A percentile compares a stretch with the other conserved stretches of the same genome.
Conservation (phyloP, 2,113 vertebrate genomes). For the Hippopotamus amphibius region DNA sequence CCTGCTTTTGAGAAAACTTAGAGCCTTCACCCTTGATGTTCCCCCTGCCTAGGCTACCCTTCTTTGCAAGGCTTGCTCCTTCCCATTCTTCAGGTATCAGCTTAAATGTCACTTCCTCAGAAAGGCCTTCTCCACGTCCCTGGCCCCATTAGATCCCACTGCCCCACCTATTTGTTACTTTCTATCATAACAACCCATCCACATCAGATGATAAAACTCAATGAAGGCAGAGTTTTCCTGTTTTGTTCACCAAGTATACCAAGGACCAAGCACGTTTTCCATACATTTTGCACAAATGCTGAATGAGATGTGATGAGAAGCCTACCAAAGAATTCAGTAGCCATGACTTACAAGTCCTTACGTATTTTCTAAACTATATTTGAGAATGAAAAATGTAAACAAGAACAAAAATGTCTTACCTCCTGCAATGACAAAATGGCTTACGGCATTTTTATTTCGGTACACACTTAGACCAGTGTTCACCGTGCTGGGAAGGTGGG, state of each 20-base stretch:
- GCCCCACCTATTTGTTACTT: not conserved
- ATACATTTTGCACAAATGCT: not conserved
- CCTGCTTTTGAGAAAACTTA: not conserved
- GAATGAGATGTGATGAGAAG: not conserved
- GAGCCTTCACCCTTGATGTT: not conserved
- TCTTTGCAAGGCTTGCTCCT: not conserved
- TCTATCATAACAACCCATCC: not conserved
- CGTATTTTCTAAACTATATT: conserved; percentile 5
- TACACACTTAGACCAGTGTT: conserved; percentile 92
- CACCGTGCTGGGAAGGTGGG: conserved; percentile 84
- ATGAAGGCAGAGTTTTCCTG: not conserved
- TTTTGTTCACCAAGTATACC: conserved; percentile 3
- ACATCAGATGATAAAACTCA: not conserved
- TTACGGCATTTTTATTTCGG: conserved; percentile 87
- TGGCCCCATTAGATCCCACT: not conserved
- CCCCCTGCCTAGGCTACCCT: not conserved
- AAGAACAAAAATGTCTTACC: conserved; percentile 87
- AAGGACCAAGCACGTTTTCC: not conserved
- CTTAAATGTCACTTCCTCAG: conserved; percentile 2
- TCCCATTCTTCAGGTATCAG: not conserved
- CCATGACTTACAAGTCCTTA: not conserved
- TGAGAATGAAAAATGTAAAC: not conserved
- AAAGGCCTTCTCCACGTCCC: not conserved
- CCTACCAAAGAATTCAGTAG: conserved; percentile 48
- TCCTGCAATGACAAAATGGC: conserved; percentile 91